Evolutionary conservation across 2,113 vertebrate species (phyloP).

Genomic region (Gallinago jamesoni): DNA sequence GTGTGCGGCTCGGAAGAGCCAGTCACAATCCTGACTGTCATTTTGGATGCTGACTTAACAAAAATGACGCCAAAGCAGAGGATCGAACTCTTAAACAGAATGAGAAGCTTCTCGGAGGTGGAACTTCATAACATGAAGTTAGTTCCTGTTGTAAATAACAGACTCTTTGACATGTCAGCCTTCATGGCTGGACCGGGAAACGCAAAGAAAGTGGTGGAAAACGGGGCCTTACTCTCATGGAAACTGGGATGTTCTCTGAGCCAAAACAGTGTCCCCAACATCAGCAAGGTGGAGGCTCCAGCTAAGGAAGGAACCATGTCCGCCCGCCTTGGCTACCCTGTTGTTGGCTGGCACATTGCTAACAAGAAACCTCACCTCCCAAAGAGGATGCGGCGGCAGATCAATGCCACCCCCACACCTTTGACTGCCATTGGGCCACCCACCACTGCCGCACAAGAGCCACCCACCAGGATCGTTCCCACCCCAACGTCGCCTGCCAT

Average conservation of each 20-base stretch:
- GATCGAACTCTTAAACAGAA: constrained; percentile 82
- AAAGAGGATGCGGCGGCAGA: constrained; percentile 88
- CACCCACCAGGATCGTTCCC: constrained; percentile 87
- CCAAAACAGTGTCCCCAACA: constrained; percentile 89
- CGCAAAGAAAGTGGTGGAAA: constrained; percentile 96
- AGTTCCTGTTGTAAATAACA: constrained; percentile 95
- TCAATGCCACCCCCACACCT: constrained; percentile 92
- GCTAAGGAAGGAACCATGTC: constrained; percentile 95
- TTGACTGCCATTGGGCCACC: constrained; percentile 88
- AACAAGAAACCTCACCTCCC: constrained; percentile 92
- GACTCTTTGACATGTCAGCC: constrained; percentile 96
- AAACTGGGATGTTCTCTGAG: constrained; percentile 92
- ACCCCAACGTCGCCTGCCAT: constrained; percentile 90
- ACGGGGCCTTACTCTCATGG: constrained; percentile 93
- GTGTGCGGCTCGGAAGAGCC: constrained; percentile 86
- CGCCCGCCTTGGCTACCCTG: constrained; percentile 89
- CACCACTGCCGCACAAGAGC: constrained; percentile 84
- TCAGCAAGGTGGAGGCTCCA: constrained; percentile 87
- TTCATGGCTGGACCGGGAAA: constrained; percentile 98
- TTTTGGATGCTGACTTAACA: constrained; percentile 94
- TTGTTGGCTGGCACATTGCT: constrained; percentile 97
- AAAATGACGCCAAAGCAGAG: constrained; percentile 93
- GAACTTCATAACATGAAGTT: constrained; percentile 90
- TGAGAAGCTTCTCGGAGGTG: constrained; percentile 89
- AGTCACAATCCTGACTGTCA: constrained; percentile 91